Evolutionary conservation across 2,888 invertebrate species (phyloP).

Genomic region (Coremacera marginata): DNA sequence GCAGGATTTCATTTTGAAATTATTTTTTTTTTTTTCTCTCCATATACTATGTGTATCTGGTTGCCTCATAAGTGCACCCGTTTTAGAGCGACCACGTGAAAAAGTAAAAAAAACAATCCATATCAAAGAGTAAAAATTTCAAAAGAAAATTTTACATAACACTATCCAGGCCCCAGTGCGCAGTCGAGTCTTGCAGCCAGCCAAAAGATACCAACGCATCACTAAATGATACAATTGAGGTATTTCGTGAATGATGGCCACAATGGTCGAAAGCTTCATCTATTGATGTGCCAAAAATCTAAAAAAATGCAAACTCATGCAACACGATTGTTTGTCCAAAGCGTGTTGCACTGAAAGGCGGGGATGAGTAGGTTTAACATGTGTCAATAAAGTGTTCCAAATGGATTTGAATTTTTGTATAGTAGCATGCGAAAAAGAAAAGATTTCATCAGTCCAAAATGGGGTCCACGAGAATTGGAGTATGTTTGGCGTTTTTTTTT

Average conservation of each 20-base stretch:
- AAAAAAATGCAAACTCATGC: slow-evolving; percentile 19
- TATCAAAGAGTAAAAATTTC: neutral
- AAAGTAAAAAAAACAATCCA: neutral
- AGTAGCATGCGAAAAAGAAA: no score
- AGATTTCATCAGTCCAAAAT: no score
- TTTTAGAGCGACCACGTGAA: neutral
- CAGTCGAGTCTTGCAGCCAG: neutral
- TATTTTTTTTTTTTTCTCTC: neutral
- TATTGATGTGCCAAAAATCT: slow-evolving; percentile 8
- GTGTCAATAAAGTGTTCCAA: slow-evolving; percentile 23
- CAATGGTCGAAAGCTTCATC: slow-evolving; percentile 6
- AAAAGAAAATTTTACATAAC: neutral
- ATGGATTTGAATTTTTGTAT: neutral
- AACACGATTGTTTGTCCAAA: neutral
- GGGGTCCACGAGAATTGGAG: no score
- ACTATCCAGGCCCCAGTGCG: no score
- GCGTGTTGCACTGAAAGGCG: neutral
- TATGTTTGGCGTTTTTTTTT: no score
- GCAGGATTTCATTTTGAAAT: slow-evolving; percentile 2
- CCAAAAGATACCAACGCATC: slow-evolving; percentile 15
- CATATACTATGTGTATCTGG: neutral
- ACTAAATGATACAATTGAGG: neutral
- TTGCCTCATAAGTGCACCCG: neutral
- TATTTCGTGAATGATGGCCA: neutral
- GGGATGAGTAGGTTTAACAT: neutral